Conservation (phyloP, 2,888 invertebrate genomes). For the Elysia crispata region DNA sequence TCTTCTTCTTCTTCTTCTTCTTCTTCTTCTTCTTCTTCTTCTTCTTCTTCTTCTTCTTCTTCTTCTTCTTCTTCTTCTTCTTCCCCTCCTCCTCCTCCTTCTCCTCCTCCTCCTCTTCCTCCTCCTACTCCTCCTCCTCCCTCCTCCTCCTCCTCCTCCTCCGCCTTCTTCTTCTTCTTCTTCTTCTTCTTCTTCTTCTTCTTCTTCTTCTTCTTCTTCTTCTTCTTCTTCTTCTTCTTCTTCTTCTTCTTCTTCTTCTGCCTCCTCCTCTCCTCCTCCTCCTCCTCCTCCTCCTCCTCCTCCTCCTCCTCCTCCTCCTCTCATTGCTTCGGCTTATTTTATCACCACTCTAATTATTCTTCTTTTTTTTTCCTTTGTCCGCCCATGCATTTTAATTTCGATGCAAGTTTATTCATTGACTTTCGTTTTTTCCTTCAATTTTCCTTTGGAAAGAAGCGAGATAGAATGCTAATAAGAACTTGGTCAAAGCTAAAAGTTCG, state of each 20-base stretch:
- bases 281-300: not conserved
- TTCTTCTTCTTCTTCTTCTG: constrained; percentile 18
- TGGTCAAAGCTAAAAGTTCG: too few relatives aligned
- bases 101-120: not conserved
- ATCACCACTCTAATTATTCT: too few relatives aligned
- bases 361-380: too few relatives aligned
- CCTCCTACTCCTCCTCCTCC: not conserved
- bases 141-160: not conserved
- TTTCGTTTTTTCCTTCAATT: too few relatives aligned
- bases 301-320: not conserved
- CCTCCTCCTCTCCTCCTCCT: constrained; percentile 19
- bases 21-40: not conserved
- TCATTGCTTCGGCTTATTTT: too few relatives aligned
- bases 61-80: too few relatives aligned
- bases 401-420: too few relatives aligned
- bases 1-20: constrained; percentile 13
- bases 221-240: not conserved
- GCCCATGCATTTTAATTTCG: too few relatives aligned
- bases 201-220: not conserved
- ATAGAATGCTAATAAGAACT: too few relatives aligned
- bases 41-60: not conserved
- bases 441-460: too few relatives aligned
- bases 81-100: not conserved
- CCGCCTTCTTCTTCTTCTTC: not conserved
- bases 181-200: constrained; percentile 1